Evolutionary conservation across 1,140 invertebrate genomes (phyloP).

Genomic region (Caenorhabditis briggsae): DNA sequence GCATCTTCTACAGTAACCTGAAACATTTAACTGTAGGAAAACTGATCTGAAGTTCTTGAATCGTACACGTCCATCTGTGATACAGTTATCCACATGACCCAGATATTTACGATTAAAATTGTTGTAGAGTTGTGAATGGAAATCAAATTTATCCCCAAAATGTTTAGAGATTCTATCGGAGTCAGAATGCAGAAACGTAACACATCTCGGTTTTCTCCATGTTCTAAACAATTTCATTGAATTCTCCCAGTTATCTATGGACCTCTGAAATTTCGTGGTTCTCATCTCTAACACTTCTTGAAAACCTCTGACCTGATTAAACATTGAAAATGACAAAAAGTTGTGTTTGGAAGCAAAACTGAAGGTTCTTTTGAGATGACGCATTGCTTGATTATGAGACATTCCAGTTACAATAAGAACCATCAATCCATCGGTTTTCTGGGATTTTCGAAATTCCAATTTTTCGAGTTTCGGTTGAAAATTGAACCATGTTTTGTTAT

Average conservation of each 20-base stretch:
- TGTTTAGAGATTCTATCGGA: background rate
- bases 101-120: background rate
- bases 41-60: no score
- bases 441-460: background rate
- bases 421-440: background rate
- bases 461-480: background rate
- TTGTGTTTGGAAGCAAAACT: background rate
- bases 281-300: background rate
- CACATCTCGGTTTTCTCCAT: background rate
- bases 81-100: conserved; percentile 11
- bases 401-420: conserved; percentile 8
- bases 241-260: conserved; percentile 3
- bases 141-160: conserved; percentile 25
- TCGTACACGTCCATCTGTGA: conserved; percentile 21
- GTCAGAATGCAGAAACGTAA: conserved; percentile 5
- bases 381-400: conserved; percentile 42
- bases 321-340: conserved; percentile 35
- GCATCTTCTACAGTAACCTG: conserved; percentile 37
- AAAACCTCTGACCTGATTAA: conserved; percentile 5
- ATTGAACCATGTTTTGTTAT: conserved; percentile 44
- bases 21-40: background rate
- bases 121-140: background rate
- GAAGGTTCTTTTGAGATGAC: background rate
- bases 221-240: background rate
- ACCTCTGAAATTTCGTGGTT: background rate